Conservation (phyloP, 1,140 invertebrate species). For the Drosophila pachea region DNA sequence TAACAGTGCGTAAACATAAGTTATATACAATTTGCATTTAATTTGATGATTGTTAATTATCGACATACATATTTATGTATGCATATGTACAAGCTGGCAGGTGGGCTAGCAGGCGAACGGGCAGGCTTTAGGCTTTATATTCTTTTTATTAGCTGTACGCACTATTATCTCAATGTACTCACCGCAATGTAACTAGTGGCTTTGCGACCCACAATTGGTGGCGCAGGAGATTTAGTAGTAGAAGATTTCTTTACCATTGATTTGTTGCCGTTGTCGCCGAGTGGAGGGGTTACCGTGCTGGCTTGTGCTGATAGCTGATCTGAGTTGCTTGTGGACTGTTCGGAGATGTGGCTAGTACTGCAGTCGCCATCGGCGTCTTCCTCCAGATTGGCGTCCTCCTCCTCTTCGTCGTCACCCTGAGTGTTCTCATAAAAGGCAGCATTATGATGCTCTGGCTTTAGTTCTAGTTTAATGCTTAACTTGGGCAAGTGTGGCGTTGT, state of each 20-base stretch:
- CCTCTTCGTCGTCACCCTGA: conserved; percentile 63
- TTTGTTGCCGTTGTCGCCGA: conserved; percentile 40
- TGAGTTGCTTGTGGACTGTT: conserved; percentile 65
- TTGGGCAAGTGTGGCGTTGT: conserved; percentile 75
- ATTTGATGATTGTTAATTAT: conserved; percentile 34
- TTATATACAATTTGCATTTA: conserved; percentile 53
- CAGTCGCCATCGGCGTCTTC: conserved; percentile 63
- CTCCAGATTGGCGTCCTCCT: conserved; percentile 36
- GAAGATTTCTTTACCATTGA: conserved; percentile 75
- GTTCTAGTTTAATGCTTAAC: conserved; percentile 72
- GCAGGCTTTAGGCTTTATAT: conserved; percentile 12
- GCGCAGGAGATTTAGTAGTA: conserved; percentile 78
- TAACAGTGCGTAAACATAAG: conserved; percentile 73
- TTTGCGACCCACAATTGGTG: conserved; percentile 81
- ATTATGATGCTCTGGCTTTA: conserved; percentile 77
- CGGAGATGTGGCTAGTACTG: conserved; percentile 65
- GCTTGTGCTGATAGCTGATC: conserved; percentile 27
- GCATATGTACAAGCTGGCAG: conserved; percentile 32
- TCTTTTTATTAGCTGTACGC: conserved; percentile 56
- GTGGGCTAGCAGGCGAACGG: too few relatives aligned
- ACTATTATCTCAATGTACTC: conserved; percentile 78
- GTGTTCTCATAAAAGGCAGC: conserved; percentile 73
- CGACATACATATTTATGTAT: neutral
- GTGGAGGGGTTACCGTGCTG: conserved; percentile 46
- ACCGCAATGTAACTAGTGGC: conserved; percentile 83